Base-by-base conservation (phyloP, 2,113 vertebrate species). In the Phyllopteryx taeniolatus region DNA sequence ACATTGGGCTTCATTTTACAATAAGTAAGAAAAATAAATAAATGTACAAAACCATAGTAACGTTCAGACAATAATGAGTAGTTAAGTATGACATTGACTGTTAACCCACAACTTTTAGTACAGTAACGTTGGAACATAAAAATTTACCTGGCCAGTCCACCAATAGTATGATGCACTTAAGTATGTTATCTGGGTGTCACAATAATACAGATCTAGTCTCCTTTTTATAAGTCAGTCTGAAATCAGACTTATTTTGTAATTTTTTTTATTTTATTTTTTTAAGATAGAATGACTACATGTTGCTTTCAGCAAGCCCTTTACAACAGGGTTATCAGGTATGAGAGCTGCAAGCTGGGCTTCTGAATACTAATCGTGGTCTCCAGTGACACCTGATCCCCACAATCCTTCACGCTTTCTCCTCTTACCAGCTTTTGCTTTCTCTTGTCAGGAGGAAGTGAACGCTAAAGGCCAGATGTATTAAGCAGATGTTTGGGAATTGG, bases 391-490 rank as follows among this genome's bases (percentile, higher is more conserved):
- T 62, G 74, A 83, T 66, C 63, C 72, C 69, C 46, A 35, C 59
- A 67, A 46, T 77, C 70, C 75, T 63, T 44, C 70, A 63, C 72
- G 71, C 68, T 33, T 47, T 71, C 66, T 47, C 59, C 64, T 74
- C 74, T 68, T 70, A 74, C 74, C 54, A 66, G 64, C 54, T 72
- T 70, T 72, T 67, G 78, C 51, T 74, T 72, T 73, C 61, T 78
- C 76, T 80, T 79, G 85, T 86, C 78, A 83, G 78, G 70, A 33
- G 71, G 79, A 82, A 79, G 82, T 67, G 80, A 80, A 54, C 31
- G 86, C 88, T 88, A 77, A 66, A 75, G 87, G 90, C 83, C 80
- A 83, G 83, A 90, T 42, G 71, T 79, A 85, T 88, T 87, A 71
- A 81, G 71, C 74, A 83, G 79, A 82, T 82, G 74, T 86, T 79